Evolutionary conservation across 2,888 invertebrate species (phyloP).

Genomic region (Alviniconcha strummeri): DNA sequence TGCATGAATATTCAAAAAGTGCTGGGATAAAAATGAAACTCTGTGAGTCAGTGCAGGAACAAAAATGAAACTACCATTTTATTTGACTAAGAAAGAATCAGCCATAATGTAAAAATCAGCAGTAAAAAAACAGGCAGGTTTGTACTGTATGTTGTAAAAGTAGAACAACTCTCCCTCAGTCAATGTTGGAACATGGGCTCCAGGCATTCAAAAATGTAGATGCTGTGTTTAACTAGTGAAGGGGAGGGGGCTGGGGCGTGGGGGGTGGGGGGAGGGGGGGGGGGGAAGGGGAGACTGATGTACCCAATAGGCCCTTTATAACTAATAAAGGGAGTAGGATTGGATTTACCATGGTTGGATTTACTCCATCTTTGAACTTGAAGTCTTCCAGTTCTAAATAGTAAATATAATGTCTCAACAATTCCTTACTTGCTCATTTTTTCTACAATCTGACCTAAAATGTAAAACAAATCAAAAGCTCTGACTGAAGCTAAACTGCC

Average conservation of each 20-base stretch:
- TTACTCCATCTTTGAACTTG: background rate
- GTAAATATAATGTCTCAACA: background rate
- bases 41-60: background rate
- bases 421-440: background rate
- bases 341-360: too few species aligned
- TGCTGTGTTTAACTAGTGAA: background rate
- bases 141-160: too few species aligned
- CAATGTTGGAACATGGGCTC: too few species aligned
- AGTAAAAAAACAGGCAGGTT: slow-evolving; percentile 16
- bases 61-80: background rate
- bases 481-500: too few species aligned
- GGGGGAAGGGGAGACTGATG: background rate
- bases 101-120: background rate
- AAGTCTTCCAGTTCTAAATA: background rate
- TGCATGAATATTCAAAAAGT: background rate
- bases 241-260: too few species aligned
- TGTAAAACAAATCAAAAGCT: background rate
- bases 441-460: background rate
- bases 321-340: background rate
- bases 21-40: background rate
- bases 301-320: background rate
- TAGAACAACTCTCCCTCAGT: too few species aligned
- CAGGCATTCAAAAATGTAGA: background rate
- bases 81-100: background rate
- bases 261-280: background rate